Evolutionary conservation across 2,888 invertebrate species (phyloP).

Genomic region (Orthosia gothica): DNA sequence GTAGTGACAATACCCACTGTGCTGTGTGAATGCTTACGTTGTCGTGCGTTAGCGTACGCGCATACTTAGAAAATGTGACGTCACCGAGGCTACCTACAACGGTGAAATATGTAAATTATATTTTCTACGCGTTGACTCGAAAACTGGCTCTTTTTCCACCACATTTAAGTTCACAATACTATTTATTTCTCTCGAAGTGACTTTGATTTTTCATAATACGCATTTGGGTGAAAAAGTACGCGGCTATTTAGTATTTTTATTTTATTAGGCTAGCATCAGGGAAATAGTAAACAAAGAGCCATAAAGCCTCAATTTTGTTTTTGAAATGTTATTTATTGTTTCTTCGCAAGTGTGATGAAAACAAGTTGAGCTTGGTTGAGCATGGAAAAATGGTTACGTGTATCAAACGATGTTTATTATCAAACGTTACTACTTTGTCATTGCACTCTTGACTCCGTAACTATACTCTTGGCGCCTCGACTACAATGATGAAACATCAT

Average conservation of each 20-base stretch:
- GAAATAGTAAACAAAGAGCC: background rate
- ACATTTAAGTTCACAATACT: background rate
- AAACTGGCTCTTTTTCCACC: background rate
- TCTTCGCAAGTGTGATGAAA: no score
- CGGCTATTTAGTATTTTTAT: background rate
- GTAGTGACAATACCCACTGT: constrained; percentile 34
- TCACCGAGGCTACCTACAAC: constrained; percentile 19
- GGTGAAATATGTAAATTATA: constrained; percentile 18
- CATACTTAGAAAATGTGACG: constrained; percentile 34
- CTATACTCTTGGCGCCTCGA: background rate
- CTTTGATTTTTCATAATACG: background rate
- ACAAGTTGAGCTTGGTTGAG: no score
- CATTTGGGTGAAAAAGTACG: background rate
- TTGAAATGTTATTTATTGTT: no score
- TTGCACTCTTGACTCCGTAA: no score
- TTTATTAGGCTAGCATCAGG: background rate
- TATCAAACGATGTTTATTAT: no score
- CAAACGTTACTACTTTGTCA: no score
- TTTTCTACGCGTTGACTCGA: background rate
- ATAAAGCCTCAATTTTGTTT: background rate
- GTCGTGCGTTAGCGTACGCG: constrained; percentile 30
- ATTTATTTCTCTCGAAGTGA: background rate
- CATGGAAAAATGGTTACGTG: no score
- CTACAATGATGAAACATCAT: background rate
- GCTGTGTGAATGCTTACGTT: constrained; percentile 17